Percentiles rank a stretch among this genome's conserved stretches.
Evolutionary conservation across 1,140 invertebrate genomes (phyloP).

Genomic region (Cepaea nemoralis): DNA sequence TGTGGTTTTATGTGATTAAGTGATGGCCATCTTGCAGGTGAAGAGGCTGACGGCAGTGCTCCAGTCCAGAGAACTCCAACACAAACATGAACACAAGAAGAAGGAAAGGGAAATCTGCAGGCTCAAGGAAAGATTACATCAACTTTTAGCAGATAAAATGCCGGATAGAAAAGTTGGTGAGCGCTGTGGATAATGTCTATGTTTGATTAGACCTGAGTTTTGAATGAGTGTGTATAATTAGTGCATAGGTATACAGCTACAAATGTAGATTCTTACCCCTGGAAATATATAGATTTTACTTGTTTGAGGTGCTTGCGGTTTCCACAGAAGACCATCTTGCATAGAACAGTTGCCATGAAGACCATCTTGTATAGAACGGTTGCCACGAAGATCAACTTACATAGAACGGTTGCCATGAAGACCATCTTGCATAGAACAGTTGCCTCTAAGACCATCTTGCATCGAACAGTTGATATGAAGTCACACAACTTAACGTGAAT

Average conservation of each 20-base stretch:
- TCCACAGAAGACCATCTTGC: too few relatives aligned
- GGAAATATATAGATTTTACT: too few relatives aligned
- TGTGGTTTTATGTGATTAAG: too few relatives aligned
- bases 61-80: constrained; percentile 62
- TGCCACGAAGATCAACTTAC: too few relatives aligned
- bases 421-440: too few relatives aligned
- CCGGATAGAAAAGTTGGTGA: constrained; percentile 65
- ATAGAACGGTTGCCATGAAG: too few relatives aligned
- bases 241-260: not conserved
- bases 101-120: constrained; percentile 65
- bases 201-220: not conserved
- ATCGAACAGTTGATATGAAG: too few relatives aligned
- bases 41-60: constrained; percentile 62
- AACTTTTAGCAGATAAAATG: constrained; percentile 65
- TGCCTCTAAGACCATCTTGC: too few relatives aligned
- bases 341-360: too few relatives aligned
- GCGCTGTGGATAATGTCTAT: not conserved
- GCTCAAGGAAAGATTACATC: constrained; percentile 67
- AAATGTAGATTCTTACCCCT: not conserved
- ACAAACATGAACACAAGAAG: constrained; percentile 69
- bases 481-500: too few relatives aligned
- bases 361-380: too few relatives aligned
- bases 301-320: too few relatives aligned
- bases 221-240: not conserved
- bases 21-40: constrained; percentile 54